phyloP scores from a whole-genome alignment of 2,797 vertebrate genomes.

The Bradypus variegatus region DNA sequence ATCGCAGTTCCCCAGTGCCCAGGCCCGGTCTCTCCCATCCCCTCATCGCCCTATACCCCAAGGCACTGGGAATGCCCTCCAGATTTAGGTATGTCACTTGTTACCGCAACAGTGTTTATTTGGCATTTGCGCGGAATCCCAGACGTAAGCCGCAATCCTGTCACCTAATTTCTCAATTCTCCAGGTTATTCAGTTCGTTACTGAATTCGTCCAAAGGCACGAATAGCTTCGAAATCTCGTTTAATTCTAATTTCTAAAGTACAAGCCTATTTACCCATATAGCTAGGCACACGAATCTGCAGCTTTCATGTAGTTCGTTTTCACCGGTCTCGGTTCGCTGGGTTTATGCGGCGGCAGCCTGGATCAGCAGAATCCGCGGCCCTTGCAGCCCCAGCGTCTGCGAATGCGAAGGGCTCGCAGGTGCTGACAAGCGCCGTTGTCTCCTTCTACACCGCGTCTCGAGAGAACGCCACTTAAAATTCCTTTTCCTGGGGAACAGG shows the following conservation, averaged over 20 bases:
- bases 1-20: background rate
- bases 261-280: background rate
- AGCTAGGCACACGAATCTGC: background rate
- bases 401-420: background rate
- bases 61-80: background rate
- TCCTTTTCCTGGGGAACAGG: background rate
- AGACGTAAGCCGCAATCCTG: background rate
- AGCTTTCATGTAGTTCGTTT: background rate
- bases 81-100: fast-evolving
- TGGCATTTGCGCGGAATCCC: background rate
- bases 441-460: background rate
- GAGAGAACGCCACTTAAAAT: background rate
- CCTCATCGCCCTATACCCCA: background rate
- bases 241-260: background rate
- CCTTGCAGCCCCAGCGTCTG: background rate
- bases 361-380: background rate
- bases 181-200: background rate
- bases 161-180: background rate
- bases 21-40: background rate
- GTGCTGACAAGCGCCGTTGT: background rate
- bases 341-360: fast-evolving
- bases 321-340: background rate
- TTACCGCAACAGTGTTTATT: background rate
- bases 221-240: no score
- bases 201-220: background rate